Evolutionary conservation across 2,113 vertebrate genomes (phyloP), one percentile per base, ranked within the genome.

Genomic region (Spheniscus mendiculus): DNA sequence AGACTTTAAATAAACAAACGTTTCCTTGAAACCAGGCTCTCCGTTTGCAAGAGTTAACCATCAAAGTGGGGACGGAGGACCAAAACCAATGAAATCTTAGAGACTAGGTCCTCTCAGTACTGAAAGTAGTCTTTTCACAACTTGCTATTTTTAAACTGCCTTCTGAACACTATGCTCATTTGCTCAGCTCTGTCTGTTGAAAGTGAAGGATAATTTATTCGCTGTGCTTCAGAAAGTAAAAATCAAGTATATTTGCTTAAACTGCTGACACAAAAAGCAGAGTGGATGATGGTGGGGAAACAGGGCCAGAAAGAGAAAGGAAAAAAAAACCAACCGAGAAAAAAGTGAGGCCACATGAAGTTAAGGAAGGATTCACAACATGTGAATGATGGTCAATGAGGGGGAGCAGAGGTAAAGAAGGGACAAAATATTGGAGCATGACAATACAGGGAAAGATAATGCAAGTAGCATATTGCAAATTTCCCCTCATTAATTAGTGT

Each of bases 1-100:
- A 91, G 87, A 78, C 83, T 94, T 92, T 23, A 89, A 97, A 96
- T 83, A 94, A 97, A 82, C 69, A 78, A 8, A 78, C 55, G 77
- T 63, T 86, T 69, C 72, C 53, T 72, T 89, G 69, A 95, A 97
- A 67, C 20, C 50, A 66, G 77, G 29, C 50, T 65, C 15, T 36
- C 44, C 1, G 2, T 71, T 47, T 40, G 65, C 58, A 82, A 4
- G 55, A 73, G 26, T 36, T 79, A 71, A 49, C 63, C 36, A 44
- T 36, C 23, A 6, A 67, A 71, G 62, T 27, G 11, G 11, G 15
- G 30, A 45, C 4, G 1, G 4, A 32, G n/a, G 36, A 45, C 30
- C 30, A 74, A 88, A 79, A 34, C 1, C 20, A 62, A 4, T 13
- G 30, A 93, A 62, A 80, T 73, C 34, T 77, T 61, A 67, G 53